phyloP scores from a whole-genome alignment of 1,140 invertebrate genomes.

The Drosophila mojavensis region DNA sequence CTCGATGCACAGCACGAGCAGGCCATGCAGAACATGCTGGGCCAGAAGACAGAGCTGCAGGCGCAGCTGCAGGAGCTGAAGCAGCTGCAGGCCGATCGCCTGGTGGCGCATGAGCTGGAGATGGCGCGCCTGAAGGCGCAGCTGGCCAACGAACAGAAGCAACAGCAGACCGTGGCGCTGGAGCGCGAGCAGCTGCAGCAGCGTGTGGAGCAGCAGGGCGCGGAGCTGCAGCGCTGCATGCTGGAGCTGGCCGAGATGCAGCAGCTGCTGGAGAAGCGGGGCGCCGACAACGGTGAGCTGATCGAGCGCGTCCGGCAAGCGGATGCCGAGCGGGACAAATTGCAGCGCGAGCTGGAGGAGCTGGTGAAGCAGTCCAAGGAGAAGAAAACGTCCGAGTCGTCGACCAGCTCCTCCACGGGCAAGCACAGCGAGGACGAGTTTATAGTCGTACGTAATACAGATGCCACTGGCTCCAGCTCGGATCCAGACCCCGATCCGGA shows the following conservation, averaged over 20 bases:
- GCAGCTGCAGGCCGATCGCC: constrained; percentile 58
- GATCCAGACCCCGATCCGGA: constrained; percentile 49
- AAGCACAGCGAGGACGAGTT: constrained; percentile 83
- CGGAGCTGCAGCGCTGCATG: constrained; percentile 50
- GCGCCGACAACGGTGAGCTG: constrained; percentile 61
- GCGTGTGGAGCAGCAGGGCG: constrained; percentile 44
- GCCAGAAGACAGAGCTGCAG: constrained; percentile 87
- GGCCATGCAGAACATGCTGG: constrained; percentile 87
- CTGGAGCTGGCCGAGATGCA: constrained; percentile 71
- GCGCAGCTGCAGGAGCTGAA: constrained; percentile 84
- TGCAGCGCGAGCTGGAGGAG: constrained; percentile 63
- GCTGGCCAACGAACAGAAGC: constrained; percentile 29
- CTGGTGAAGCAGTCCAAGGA: constrained; percentile 59
- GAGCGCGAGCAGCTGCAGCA: constrained; percentile 40
- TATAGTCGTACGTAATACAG: constrained; percentile 74
- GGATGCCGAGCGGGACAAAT: constrained; percentile 50
- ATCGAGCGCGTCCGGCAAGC: constrained; percentile 68
- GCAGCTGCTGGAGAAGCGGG: constrained; percentile 66
- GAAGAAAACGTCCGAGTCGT: constrained; percentile 79
- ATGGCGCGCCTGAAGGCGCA: constrained; percentile 56
- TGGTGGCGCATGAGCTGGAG: constrained; percentile 67
- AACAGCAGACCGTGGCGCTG: neutral
- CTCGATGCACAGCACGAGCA: constrained; percentile 89
- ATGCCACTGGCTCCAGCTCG: constrained; percentile 52
- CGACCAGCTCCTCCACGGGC: constrained; percentile 71